Percentiles rank a stretch among this genome's conserved stretches.
Evolutionary conservation across 2,888 invertebrate genomes (phyloP).

Genomic region (Cryptophagus acutangulus): DNA sequence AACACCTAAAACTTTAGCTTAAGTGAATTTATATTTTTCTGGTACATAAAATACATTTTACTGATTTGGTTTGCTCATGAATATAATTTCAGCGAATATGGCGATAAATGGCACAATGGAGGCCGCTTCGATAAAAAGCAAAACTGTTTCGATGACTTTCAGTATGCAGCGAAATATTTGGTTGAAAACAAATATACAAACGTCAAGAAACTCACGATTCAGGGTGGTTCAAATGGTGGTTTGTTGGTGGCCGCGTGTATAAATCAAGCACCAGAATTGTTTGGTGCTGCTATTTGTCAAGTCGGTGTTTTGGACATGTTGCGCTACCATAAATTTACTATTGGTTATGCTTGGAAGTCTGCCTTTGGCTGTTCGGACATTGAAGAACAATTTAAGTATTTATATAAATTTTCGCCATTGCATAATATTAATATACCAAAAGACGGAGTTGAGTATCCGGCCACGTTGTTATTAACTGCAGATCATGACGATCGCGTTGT

Average conservation of each 20-base stretch:
- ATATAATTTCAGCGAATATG: conserved; percentile 88
- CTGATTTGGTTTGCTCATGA: too few relatives aligned
- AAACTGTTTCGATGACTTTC: conserved; percentile 97
- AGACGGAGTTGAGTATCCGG: conserved; percentile 72
- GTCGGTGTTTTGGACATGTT: conserved; percentile 98
- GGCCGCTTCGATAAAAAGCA: conserved; percentile 91
- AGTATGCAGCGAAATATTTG: conserved; percentile 84
- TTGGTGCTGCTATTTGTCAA: conserved; percentile 87
- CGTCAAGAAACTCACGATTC: conserved; percentile 71
- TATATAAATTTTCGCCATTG: conserved; percentile 85
- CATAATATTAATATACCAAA: conserved; percentile 80
- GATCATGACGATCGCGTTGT: conserved; percentile 99
- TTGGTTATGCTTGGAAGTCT: conserved; percentile 93
- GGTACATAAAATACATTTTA: too few relatives aligned
- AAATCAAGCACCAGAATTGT: conserved; percentile 93
- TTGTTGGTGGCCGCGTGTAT: conserved; percentile 90
- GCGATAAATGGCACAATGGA: conserved; percentile 94
- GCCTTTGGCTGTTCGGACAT: conserved; percentile 93
- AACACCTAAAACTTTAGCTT: too few relatives aligned
- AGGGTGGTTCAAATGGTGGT: conserved; percentile 97
- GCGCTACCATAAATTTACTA: conserved; percentile 95
- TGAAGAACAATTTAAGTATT: conserved; percentile 77
- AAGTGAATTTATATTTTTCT: too few relatives aligned
- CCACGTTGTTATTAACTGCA: conserved; percentile 87
- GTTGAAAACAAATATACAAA: conserved; percentile 74